Percentiles rank a stretch among this genome's conserved stretches.
Conservation (phyloP, 2,888 invertebrate genomes). For the Uloborus plumipes region DNA sequence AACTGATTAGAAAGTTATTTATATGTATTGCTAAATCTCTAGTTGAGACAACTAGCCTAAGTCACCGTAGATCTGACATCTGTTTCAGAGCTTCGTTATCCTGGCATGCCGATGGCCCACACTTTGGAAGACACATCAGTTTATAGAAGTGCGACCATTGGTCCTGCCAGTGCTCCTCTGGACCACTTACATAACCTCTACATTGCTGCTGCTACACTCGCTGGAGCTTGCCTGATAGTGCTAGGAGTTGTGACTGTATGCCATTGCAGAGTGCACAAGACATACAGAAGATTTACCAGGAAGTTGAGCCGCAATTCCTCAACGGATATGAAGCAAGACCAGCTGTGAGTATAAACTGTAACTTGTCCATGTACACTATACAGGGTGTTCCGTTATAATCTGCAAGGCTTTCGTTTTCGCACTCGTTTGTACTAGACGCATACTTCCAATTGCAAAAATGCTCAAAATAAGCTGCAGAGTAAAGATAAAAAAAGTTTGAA, state of each 20-base stretch:
- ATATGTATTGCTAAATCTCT: too few relatives aligned
- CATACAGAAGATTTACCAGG: conserved; percentile 73
- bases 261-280: conserved; percentile 84
- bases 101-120: conserved; percentile 53
- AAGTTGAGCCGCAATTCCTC: conserved; percentile 56
- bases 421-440: too few relatives aligned
- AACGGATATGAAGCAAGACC: conserved; percentile 65
- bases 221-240: conserved; percentile 82
- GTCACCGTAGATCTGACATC: conserved; percentile 35
- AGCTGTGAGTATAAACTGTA: conserved; percentile 60
- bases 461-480: too few relatives aligned
- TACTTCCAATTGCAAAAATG: too few relatives aligned
- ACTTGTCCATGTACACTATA: too few relatives aligned
- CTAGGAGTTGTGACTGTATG: conserved; percentile 82
- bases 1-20: too few relatives aligned
- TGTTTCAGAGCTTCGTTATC: conserved; percentile 61
- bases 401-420: too few relatives aligned
- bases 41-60: conserved; percentile 31
- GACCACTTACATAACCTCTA: conserved; percentile 82
- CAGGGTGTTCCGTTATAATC: too few relatives aligned
- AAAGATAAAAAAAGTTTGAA: too few relatives aligned
- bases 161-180: conserved; percentile 71
- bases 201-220: conserved; percentile 83
- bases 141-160: conserved; percentile 56
- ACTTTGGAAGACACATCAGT: conserved; percentile 55